Conservation (phyloP, 2,888 invertebrate species). For the Sarcophaga variegata region DNA sequence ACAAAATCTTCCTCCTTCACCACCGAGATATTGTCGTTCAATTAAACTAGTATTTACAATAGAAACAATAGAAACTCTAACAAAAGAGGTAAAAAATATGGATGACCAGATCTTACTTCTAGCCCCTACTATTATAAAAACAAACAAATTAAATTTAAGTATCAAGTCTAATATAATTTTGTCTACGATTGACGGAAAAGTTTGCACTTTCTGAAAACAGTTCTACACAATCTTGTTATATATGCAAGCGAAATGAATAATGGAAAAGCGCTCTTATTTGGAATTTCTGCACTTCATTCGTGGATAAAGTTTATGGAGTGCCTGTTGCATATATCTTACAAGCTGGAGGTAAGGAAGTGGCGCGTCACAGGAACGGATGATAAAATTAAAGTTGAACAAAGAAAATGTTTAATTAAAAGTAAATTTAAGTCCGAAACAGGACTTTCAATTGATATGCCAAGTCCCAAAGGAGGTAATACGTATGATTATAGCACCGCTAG, state of each 20-base stretch:
- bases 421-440: slow-evolving; percentile 15
- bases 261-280: too few species aligned
- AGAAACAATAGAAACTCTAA: slow-evolving; percentile 3
- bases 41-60: slow-evolving; percentile 13
- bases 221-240: background rate
- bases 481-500: background rate
- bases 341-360: too few species aligned
- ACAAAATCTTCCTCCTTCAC: too few species aligned
- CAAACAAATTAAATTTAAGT: background rate
- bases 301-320: too few species aligned
- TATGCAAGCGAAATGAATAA: too few species aligned
- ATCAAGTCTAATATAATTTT: background rate
- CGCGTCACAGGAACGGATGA: too few species aligned
- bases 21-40: background rate
- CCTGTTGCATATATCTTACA: too few species aligned
- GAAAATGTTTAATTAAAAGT: background rate
- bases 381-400: background rate
- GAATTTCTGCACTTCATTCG: too few species aligned
- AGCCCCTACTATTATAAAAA: background rate
- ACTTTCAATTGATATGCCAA: slow-evolving; percentile 10
- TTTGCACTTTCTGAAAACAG: background rate
- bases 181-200: background rate
- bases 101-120: slow-evolving; percentile 5
- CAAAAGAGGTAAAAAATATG: background rate
- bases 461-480: background rate